Evolutionary conservation across 2,797 vertebrate genomes (phyloP).

Genomic region (Diceros bicornis): DNA sequence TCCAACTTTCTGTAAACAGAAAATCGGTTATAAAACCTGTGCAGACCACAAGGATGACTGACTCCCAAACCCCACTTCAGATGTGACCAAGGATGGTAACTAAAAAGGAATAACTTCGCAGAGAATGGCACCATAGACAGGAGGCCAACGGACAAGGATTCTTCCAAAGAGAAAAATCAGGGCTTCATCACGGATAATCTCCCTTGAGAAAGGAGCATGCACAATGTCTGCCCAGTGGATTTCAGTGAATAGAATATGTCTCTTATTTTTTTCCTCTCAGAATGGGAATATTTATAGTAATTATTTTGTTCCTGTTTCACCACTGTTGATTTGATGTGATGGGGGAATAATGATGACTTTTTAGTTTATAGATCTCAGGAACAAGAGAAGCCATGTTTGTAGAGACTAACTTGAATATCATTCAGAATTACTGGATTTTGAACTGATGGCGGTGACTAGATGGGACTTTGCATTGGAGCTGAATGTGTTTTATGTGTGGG

Average conservation of each 20-base stretch:
- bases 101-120: neutral
- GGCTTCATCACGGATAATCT: neutral
- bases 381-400: neutral
- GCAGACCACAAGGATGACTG: neutral
- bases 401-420: neutral
- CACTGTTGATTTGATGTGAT: neutral
- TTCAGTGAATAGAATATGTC: neutral
- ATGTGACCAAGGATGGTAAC: neutral
- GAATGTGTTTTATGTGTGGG: neutral
- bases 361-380: neutral
- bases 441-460: neutral
- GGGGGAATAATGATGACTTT: neutral
- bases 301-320: neutral
- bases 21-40: neutral
- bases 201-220: neutral
- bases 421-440: neutral
- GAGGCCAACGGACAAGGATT: neutral
- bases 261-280: neutral
- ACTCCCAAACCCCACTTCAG: neutral
- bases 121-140: neutral
- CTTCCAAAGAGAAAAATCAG: neutral
- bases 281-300: neutral
- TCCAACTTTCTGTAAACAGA: neutral
- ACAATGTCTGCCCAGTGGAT: too few relatives aligned
- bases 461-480: neutral